These are phyloP conservation scores for Autographa pulchrina DNA, from an alignment of 2,888 invertebrate genomes.

Conservation along the genomic window DNA sequence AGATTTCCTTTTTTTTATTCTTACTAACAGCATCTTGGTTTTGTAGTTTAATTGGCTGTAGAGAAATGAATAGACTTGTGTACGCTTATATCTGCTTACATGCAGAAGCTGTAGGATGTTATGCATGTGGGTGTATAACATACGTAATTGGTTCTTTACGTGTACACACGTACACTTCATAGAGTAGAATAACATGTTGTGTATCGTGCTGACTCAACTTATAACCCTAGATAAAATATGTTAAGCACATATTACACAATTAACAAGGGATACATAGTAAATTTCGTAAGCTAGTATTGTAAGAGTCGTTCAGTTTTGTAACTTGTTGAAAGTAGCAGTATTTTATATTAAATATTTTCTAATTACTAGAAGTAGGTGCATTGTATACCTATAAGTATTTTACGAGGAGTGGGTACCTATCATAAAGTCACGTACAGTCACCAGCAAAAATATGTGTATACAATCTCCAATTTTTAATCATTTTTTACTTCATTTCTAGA, in stretches of 20 bases:
- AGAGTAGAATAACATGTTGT: neutral
- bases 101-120: conserved; percentile 38
- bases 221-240: neutral
- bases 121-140: conserved; percentile 5
- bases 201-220: neutral
- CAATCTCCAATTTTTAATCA: too few species aligned
- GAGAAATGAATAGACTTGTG: conserved; percentile 33
- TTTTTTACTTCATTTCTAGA: too few species aligned
- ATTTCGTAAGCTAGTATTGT: too few species aligned
- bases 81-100: conserved; percentile 22
- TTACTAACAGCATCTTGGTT: neutral
- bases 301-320: too few species aligned
- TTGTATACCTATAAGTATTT: neutral
- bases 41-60: conserved; percentile 15
- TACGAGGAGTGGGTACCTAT: neutral
- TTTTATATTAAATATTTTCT: too few species aligned
- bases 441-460: too few species aligned
- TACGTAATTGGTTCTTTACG: conserved; percentile 23
- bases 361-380: too few species aligned
- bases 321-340: too few species aligned
- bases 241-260: neutral
- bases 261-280: neutral
- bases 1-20: neutral
- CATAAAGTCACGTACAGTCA: neutral
- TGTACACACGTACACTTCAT: conserved; percentile 13